phyloP scores from a whole-genome alignment of 2,797 vertebrate species.

The Pantherophis alleghaniensis region DNA sequence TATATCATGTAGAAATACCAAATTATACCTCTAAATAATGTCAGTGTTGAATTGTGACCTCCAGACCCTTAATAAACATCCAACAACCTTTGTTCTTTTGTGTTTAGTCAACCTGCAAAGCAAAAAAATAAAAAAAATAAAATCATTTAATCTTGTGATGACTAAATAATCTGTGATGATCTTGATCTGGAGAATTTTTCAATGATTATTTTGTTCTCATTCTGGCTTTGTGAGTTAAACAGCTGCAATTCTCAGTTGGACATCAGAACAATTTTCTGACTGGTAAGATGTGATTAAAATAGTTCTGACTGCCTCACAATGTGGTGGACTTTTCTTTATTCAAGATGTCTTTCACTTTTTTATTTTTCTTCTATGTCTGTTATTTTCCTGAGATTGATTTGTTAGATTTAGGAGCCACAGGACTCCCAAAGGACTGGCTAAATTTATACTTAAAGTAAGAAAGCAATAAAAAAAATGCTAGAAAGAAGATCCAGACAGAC shows the following conservation, averaged over 20 bases:
- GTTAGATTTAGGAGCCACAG: too few relatives aligned
- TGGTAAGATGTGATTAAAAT: too few relatives aligned
- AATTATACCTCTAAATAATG: neutral
- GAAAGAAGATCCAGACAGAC: too few relatives aligned
- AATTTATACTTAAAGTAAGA: too few relatives aligned
- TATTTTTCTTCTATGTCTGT: too few relatives aligned
- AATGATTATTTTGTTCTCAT: neutral
- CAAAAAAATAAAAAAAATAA: neutral
- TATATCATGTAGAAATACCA: neutral
- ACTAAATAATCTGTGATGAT: neutral
- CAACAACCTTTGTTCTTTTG: neutral
- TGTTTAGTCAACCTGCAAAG: neutral
- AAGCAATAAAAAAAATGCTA: too few relatives aligned
- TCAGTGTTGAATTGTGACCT: slow-evolving; percentile 22
- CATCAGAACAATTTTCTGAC: too few relatives aligned
- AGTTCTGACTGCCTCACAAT: too few relatives aligned
- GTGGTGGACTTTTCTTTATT: too few relatives aligned
- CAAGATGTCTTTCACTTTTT: too few relatives aligned
- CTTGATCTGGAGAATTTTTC: neutral
- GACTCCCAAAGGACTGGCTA: too few relatives aligned
- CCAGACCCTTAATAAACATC: slow-evolving; percentile 5
- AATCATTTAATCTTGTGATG: neutral
- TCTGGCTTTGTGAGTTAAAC: neutral
- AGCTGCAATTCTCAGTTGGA: neutral
- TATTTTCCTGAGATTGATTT: too few relatives aligned